phyloP scores from a whole-genome alignment of 2,888 invertebrate genomes.

The Agrochola macilenta region DNA sequence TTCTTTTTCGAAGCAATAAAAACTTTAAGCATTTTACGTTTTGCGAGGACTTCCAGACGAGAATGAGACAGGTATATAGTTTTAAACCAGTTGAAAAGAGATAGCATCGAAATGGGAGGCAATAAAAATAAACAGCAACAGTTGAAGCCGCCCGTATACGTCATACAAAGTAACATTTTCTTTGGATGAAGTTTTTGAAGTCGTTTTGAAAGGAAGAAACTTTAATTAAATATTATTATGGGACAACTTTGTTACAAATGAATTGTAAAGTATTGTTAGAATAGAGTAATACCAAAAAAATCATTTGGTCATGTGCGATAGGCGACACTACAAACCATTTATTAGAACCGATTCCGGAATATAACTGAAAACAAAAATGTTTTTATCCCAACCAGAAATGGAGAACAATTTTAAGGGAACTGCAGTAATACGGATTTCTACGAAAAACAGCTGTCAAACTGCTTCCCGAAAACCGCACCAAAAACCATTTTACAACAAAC shows the following conservation, averaged over 20 bases:
- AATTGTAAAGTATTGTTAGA: not conserved
- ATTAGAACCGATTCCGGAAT: not conserved
- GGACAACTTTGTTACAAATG: not conserved
- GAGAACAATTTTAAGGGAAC: not conserved
- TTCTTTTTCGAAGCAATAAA: constrained; percentile 76
- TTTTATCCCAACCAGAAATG: not conserved
- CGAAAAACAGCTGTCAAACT: not conserved
- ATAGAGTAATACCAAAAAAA: not conserved
- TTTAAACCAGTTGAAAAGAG: constrained; percentile 61
- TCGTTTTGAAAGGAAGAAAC: constrained; percentile 23
- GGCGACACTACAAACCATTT: not conserved
- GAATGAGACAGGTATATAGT: constrained; percentile 64
- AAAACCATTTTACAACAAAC: constrained; percentile 23
- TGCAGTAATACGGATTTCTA: not conserved
- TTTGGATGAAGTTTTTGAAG: constrained; percentile 56
- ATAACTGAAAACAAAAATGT: not conserved
- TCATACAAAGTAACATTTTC: constrained; percentile 73
- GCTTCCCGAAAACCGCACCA: not conserved
- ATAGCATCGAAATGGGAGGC: constrained; percentile 55
- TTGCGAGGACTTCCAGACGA: constrained; percentile 65
- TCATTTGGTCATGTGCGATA: not conserved
- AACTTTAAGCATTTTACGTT: constrained; percentile 74
- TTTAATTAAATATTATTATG: constrained; percentile 16
- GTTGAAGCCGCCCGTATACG: constrained; percentile 71
- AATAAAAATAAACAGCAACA: constrained; percentile 76